Evolutionary conservation across 2,797 vertebrate genomes (phyloP).

Genomic region (Syngnathus rostellatus): DNA sequence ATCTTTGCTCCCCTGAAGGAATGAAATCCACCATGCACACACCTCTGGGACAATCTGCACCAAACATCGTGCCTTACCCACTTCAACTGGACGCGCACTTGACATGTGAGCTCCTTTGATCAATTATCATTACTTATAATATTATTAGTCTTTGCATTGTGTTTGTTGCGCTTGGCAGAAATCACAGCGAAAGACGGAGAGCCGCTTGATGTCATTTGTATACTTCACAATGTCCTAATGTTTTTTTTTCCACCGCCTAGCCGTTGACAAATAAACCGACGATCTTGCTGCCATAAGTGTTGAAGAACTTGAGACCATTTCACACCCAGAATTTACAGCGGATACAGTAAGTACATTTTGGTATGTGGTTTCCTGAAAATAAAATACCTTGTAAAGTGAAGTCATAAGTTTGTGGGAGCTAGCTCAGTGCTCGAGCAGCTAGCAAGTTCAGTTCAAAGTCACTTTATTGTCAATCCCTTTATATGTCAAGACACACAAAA

Average conservation of each 20-base stretch:
- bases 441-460: no score
- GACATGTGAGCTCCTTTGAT: slow-evolving; percentile 15
- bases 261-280: no score
- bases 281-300: no score
- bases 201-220: not conserved
- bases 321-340: no score
- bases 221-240: not conserved
- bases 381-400: not conserved
- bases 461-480: no score
- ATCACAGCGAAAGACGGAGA: not conserved
- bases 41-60: slow-evolving; percentile 57
- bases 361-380: no score
- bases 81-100: slow-evolving; percentile 20
- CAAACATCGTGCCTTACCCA: slow-evolving; percentile 41
- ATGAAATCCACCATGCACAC: slow-evolving; percentile 57
- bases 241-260: not conserved
- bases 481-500: no score
- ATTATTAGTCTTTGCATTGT: not conserved
- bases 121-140: not conserved
- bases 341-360: no score
- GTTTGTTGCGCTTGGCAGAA: not conserved
- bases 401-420: not conserved
- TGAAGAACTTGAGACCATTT: no score
- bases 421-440: no score
- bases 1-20: slow-evolving; percentile 73